These are phyloP conservation scores for Buphagus erythrorhynchus DNA, from an alignment of 2,797 vertebrate genomes.

Conservation along the genomic window DNA sequence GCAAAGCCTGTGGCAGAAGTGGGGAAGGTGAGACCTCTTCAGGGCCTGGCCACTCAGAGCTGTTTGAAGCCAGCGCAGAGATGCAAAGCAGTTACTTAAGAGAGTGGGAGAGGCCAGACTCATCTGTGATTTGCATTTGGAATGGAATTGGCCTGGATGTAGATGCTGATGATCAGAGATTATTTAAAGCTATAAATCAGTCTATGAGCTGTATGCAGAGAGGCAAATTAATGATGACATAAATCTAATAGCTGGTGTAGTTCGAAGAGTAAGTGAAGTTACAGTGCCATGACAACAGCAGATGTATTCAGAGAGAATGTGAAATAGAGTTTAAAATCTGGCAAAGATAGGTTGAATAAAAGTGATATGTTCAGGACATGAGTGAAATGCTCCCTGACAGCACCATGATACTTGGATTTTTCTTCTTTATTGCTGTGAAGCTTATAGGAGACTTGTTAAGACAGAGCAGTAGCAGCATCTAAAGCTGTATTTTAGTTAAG, in stretches of 20 bases:
- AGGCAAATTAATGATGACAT: conserved; percentile 36
- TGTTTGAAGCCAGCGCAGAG: background rate
- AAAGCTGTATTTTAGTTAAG: conserved; percentile 23
- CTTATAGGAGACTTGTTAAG: background rate
- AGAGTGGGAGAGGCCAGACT: background rate
- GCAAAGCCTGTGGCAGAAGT: background rate
- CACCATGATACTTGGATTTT: conserved; percentile 21
- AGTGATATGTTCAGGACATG: background rate
- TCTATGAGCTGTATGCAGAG: background rate
- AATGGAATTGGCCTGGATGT: background rate
- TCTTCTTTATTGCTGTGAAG: conserved; percentile 29
- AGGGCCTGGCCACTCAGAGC: background rate
- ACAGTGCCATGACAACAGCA: conserved; percentile 42
- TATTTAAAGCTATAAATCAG: conserved; percentile 25
- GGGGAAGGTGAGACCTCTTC: background rate
- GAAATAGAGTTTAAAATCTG: conserved; percentile 49
- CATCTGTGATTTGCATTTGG: background rate
- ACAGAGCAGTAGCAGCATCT: background rate
- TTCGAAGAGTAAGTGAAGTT: conserved; percentile 18
- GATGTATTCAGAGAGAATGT: conserved; percentile 2
- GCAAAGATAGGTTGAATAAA: conserved; percentile 25
- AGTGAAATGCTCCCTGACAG: conserved; percentile 30
- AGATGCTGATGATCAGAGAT: background rate
- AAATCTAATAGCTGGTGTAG: conserved; percentile 39
- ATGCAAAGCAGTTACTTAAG: background rate